Evolutionary conservation across 2,113 vertebrate species (phyloP).

Genomic region (Rhynchomys soricoides): DNA sequence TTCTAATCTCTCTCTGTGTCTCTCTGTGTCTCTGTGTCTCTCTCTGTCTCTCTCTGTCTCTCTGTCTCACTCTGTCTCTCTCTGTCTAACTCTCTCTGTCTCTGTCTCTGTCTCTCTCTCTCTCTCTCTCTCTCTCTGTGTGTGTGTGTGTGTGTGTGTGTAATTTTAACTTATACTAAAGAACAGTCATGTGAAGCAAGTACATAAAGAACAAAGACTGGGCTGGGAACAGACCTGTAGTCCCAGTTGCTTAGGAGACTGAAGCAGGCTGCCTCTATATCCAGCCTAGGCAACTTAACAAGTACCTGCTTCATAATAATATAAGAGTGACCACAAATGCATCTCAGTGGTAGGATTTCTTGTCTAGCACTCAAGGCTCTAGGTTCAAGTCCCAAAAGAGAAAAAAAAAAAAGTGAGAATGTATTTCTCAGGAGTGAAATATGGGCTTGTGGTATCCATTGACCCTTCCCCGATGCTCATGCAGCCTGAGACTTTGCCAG

Average conservation of each 20-base stretch:
- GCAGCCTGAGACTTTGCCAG: neutral
- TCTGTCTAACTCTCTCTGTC: neutral
- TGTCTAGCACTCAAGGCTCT: neutral
- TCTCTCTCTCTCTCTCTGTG: neutral
- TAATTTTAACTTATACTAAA: neutral
- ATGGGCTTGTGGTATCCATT: rapidly evolving
- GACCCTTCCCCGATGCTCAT: neutral
- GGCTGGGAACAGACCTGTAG: neutral
- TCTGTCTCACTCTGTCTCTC: neutral
- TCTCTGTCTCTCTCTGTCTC: neutral
- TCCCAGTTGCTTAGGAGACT: neutral
- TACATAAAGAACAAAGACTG: neutral
- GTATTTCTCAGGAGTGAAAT: neutral
- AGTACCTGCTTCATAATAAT: neutral
- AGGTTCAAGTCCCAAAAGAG: neutral
- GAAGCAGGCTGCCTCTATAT: neutral
- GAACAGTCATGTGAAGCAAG: neutral
- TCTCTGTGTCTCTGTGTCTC: neutral
- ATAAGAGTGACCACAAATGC: neutral
- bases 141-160: neutral
- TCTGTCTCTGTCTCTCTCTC: neutral
- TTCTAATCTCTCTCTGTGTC: neutral
- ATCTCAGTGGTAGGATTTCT: too few species aligned
- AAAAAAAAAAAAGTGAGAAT: neutral
- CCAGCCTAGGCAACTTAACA: neutral